phyloP scores from a whole-genome alignment of 2,888 invertebrate genomes.

The Allolobophora icterica region DNA sequence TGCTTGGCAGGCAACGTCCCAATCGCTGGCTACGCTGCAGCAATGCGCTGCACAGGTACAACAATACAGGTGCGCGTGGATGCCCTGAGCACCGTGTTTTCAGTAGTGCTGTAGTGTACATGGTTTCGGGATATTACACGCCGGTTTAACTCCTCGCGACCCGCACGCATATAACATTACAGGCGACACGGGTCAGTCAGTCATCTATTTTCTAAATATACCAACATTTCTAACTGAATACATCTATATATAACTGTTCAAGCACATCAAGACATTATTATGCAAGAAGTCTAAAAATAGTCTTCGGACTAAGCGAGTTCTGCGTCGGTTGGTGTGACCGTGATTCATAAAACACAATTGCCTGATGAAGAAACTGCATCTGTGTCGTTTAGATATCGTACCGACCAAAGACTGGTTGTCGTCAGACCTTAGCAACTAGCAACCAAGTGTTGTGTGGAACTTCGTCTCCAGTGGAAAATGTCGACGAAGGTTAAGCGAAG shows the following conservation, averaged over 20 bases:
- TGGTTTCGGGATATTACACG: background rate
- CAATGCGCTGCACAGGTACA: background rate
- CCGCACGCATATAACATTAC: background rate
- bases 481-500: background rate
- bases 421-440: background rate
- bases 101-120: background rate
- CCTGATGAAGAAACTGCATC: background rate
- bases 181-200: background rate
- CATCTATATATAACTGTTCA: background rate
- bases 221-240: background rate
- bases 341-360: background rate
- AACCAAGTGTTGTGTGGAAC: background rate
- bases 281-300: background rate
- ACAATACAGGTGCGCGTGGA: background rate
- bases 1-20: background rate
- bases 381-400: background rate
- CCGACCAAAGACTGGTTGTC: background rate
- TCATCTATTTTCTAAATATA: background rate
- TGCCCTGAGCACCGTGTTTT: background rate
- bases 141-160: background rate
- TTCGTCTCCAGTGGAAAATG: background rate
- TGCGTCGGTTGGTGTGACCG: background rate
- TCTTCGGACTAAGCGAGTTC: background rate
- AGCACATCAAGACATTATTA: background rate
- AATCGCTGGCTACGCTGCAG: background rate